These are phyloP conservation scores for Rhyzopertha dominica DNA, from an alignment of 1,140 invertebrate genomes.

Conservation along the genomic window DNA sequence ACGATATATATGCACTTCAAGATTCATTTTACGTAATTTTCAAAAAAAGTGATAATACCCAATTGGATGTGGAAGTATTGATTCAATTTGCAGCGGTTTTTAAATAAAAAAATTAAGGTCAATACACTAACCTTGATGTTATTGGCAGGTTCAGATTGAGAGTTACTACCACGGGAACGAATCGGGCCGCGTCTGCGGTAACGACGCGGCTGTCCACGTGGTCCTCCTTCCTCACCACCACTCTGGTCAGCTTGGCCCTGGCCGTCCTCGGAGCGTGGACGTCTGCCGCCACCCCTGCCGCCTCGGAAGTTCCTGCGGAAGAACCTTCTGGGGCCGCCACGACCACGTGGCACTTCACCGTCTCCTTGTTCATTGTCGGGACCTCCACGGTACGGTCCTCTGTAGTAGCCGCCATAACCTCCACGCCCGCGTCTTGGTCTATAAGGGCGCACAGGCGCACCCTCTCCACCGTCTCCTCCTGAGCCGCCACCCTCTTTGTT, in stretches of 20 bases:
- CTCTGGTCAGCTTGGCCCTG: constrained; percentile 43
- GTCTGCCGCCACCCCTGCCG: constrained; percentile 50
- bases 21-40: too few relatives aligned
- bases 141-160: constrained; percentile 39
- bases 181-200: constrained; percentile 39
- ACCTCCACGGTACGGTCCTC: constrained; percentile 43
- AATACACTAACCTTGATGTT: constrained; percentile 25
- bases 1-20: too few relatives aligned
- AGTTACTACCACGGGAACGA: constrained; percentile 37
- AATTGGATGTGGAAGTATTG: too few relatives aligned
- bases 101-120: too few relatives aligned
- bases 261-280: constrained; percentile 55
- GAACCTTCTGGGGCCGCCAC: constrained; percentile 56
- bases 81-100: too few relatives aligned
- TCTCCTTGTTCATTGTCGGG: constrained; percentile 45
- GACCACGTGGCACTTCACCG: constrained; percentile 45
- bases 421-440: constrained; percentile 46
- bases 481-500: constrained; percentile 46
- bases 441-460: constrained; percentile 47
- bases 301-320: constrained; percentile 60
- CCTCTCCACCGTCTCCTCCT: constrained; percentile 41
- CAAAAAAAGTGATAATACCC: too few relatives aligned
- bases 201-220: constrained; percentile 38
- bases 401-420: constrained; percentile 41
- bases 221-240: constrained; percentile 30